These are phyloP conservation scores for Sebastes nivosus DNA, from an alignment of 2,797 vertebrate species.

Conservation along the genomic window DNA sequence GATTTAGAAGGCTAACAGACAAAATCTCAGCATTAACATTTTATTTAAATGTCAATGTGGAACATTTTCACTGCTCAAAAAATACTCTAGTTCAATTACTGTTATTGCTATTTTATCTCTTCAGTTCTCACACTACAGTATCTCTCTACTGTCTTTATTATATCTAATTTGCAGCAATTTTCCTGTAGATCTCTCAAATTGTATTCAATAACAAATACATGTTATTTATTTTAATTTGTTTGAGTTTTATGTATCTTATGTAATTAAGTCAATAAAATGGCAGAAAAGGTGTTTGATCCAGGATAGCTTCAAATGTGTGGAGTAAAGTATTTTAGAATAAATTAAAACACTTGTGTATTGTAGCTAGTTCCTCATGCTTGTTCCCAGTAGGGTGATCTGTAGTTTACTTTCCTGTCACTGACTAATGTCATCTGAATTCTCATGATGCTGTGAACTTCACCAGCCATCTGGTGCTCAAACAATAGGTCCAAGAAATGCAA, in stretches of 20 bases:
- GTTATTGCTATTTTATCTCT: neutral
- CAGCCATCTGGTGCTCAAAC: constrained; percentile 23
- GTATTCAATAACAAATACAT: neutral
- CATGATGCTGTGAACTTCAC: neutral
- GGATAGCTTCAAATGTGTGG: neutral
- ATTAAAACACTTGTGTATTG: neutral
- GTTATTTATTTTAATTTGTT: no score
- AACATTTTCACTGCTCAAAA: neutral
- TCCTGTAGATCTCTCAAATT: neutral
- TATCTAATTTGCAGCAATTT: neutral
- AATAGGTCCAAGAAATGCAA: constrained; percentile 11
- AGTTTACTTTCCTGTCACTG: constrained; percentile 3
- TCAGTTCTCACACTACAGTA: neutral
- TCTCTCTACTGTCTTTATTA: neutral
- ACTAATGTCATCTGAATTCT: constrained; percentile 20
- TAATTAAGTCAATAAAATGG: neutral
- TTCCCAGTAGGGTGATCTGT: neutral
- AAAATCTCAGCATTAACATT: neutral
- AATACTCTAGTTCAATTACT: neutral
- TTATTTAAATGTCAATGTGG: neutral
- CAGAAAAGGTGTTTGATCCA: neutral
- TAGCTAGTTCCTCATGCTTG: neutral
- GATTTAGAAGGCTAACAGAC: neutral
- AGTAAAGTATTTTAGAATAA: neutral
- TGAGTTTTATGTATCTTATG: no score